phyloP scores from a whole-genome alignment of 2,113 vertebrate species.

The Crotalus horridus region DNA sequence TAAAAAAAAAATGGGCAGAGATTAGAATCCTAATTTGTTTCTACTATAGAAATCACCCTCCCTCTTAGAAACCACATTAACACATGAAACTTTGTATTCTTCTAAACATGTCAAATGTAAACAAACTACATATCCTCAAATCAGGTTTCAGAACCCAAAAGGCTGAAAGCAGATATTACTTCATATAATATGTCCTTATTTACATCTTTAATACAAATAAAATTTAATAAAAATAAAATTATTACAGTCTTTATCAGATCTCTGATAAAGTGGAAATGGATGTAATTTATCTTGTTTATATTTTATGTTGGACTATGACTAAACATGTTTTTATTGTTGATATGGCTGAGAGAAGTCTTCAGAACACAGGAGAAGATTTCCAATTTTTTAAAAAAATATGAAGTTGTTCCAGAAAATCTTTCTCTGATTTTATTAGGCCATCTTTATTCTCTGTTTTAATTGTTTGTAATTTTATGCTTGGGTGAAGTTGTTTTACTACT shows the following conservation, averaged over 20 bases:
- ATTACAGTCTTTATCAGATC: background rate
- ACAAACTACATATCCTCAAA: background rate
- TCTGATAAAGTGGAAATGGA: background rate
- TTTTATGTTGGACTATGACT: background rate
- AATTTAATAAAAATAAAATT: background rate
- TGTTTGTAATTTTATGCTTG: background rate
- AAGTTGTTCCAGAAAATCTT: background rate
- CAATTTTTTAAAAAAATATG: background rate
- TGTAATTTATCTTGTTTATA: background rate
- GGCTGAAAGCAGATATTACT: rapidly evolving
- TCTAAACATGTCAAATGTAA: background rate
- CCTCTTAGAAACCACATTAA: background rate
- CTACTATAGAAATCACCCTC: background rate
- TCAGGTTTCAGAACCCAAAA: background rate
- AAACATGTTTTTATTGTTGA: background rate
- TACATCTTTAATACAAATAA: background rate
- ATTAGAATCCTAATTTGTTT: background rate
- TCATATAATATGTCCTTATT: background rate
- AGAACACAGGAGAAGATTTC: background rate
- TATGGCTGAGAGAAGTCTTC: background rate
- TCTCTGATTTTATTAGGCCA: background rate
- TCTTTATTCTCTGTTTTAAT: background rate
- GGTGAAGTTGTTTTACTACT: background rate
- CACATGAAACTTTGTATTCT: background rate
- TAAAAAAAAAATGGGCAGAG: background rate